Conservation (phyloP, 2,797 vertebrate species). For the Picus viridis region DNA sequence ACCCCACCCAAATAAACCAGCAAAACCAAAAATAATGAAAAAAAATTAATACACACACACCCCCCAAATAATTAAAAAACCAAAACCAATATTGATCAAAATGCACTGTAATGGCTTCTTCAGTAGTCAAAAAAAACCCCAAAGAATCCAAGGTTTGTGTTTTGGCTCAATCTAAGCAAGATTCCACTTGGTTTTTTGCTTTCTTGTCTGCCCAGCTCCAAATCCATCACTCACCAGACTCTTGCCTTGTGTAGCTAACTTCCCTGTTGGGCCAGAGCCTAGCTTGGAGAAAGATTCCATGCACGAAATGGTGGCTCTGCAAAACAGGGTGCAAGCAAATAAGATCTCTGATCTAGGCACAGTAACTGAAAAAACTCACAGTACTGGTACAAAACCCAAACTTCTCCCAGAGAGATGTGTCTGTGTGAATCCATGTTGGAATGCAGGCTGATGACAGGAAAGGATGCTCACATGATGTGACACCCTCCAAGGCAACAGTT, state of each 20-base stretch:
- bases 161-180: not conserved
- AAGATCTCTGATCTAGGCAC: not conserved
- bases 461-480: not conserved
- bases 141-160: not conserved
- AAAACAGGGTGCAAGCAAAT: not conserved
- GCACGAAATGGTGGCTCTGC: not conserved
- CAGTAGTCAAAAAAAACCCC: not conserved
- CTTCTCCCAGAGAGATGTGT: not conserved
- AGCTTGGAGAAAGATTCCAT: not conserved
- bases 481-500: not conserved
- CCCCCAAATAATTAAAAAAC: no score
- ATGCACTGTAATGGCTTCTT: not conserved
- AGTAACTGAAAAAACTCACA: not conserved
- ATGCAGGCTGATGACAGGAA: not conserved
- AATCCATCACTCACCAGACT: not conserved
- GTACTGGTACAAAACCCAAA: not conserved
- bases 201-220: not conserved
- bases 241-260: not conserved
- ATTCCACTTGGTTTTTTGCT: not conserved
- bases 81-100: not conserved
- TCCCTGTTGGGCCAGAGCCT: not conserved
- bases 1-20: no score
- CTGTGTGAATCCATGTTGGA: not conserved
- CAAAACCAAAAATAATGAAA: not conserved
- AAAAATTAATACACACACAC: no score